These are phyloP conservation scores for Perccottus glenii DNA, from an alignment of 2,113 vertebrate genomes.

Conservation along the genomic window DNA sequence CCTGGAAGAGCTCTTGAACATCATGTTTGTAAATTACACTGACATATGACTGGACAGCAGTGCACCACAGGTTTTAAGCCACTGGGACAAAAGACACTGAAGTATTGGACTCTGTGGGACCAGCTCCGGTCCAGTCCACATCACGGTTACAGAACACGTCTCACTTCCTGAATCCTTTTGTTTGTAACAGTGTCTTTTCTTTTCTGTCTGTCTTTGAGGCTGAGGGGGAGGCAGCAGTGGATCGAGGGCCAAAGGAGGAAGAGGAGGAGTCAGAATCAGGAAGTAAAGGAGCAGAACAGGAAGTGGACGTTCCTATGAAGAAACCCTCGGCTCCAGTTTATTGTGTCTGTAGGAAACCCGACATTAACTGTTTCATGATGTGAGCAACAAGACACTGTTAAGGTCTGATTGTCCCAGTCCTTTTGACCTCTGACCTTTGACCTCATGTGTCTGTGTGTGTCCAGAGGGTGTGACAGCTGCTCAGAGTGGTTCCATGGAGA, in stretches of 20 bases:
- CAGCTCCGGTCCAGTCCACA: too few species aligned
- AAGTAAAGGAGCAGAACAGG: constrained; percentile 70
- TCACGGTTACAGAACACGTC: not conserved
- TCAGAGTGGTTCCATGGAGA: constrained; percentile 92
- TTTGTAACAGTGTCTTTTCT: not conserved
- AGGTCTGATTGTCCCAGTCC: not conserved
- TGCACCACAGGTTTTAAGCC: too few species aligned
- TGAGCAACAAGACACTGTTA: constrained; percentile 35
- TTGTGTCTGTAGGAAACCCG: constrained; percentile 88
- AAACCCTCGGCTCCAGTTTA: constrained; percentile 81
- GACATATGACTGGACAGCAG: too few species aligned
- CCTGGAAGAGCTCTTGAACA: too few species aligned
- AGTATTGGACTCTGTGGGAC: too few species aligned
- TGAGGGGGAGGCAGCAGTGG: constrained; percentile 59
- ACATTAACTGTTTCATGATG: constrained; percentile 96
- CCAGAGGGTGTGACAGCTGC: constrained; percentile 90
- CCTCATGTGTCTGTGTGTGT: not conserved
- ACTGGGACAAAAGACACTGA: too few species aligned
- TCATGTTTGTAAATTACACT: too few species aligned
- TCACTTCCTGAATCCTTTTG: not conserved
- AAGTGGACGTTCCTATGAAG: constrained; percentile 57
- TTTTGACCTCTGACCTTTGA: not conserved
- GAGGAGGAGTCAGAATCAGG: not conserved
- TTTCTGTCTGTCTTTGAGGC: constrained; percentile 34
- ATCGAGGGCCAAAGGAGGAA: not conserved